Evolutionary conservation across 2,888 invertebrate genomes (phyloP).

Genomic region (Agapostemon virescens): DNA sequence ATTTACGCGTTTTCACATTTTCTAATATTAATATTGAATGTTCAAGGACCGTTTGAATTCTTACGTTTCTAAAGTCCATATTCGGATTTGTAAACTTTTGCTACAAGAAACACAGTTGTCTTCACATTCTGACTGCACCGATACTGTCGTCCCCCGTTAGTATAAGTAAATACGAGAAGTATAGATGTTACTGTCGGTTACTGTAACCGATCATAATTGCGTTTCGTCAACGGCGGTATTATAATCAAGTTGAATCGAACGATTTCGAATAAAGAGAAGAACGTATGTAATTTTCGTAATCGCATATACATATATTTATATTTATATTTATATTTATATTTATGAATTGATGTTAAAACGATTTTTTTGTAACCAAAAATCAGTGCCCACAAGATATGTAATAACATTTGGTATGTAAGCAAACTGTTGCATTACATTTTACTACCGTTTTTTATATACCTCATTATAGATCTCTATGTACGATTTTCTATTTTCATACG

Average conservation of each 20-base stretch:
- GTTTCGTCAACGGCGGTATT: background rate
- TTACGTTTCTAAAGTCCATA: background rate
- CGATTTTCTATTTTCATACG: conserved; percentile 71
- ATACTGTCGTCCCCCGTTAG: background rate
- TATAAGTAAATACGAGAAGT: background rate
- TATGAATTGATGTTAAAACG: conserved; percentile 29
- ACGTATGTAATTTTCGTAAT: conserved; percentile 7
- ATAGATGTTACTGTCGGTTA: conserved; percentile 5
- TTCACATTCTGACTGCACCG: conserved; percentile 3
- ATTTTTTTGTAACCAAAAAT: conserved; percentile 23
- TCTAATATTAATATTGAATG: background rate
- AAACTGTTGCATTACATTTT: conserved; percentile 43
- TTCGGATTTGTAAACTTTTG: background rate
- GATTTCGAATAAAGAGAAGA: background rate
- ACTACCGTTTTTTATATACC: conserved; percentile 63
- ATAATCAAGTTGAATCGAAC: background rate
- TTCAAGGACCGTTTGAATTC: background rate
- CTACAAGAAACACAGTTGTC: background rate
- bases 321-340: conserved; percentile 36
- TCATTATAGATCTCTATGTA: conserved; percentile 64
- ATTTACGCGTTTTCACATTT: background rate
- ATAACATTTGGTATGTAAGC: conserved; percentile 47
- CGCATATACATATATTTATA: conserved; percentile 20
- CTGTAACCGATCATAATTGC: conserved; percentile 6
- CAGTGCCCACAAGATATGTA: conserved; percentile 25